phyloP scores from a whole-genome alignment of 2,888 invertebrate genomes.

The Oscheius sp. region DNA sequence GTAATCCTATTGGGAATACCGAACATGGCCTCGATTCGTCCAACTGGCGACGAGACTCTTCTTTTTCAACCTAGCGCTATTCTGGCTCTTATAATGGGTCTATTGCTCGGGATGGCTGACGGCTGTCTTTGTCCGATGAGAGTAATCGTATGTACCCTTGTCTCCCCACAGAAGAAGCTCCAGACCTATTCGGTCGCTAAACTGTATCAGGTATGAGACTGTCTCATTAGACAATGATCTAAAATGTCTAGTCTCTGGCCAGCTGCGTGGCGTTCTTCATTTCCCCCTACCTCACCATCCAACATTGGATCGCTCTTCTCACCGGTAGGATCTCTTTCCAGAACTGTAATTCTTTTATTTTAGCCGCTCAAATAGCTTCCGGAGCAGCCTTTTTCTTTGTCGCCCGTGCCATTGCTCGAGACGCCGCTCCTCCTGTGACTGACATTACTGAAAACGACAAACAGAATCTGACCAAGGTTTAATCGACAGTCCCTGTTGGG shows the following conservation, averaged over 20 bases:
- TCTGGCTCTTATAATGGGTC: constrained; percentile 23
- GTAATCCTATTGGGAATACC: constrained; percentile 29
- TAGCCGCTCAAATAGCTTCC: constrained; percentile 32
- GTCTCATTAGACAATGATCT: neutral
- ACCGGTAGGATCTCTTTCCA: neutral
- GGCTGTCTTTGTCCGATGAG: constrained; percentile 36
- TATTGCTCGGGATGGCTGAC: constrained; percentile 34
- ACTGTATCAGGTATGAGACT: constrained; percentile 25
- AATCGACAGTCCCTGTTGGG: too few relatives aligned
- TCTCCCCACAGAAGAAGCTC: constrained; percentile 31
- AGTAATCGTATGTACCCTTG: constrained; percentile 31
- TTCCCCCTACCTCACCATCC: constrained; percentile 35
- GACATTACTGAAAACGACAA: constrained; percentile 29
- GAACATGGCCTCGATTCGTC: constrained; percentile 26
- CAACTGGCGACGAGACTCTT: constrained; percentile 22
- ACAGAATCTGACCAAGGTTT: constrained; percentile 5
- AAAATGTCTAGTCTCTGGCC: constrained; percentile 31
- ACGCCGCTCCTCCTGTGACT: constrained; percentile 15
- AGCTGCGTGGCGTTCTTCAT: constrained; percentile 34
- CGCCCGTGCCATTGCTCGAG: constrained; percentile 14
- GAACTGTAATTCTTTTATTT: neutral
- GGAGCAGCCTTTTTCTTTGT: constrained; percentile 22
- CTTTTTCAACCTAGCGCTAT: constrained; percentile 25
- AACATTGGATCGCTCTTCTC: constrained; percentile 30
- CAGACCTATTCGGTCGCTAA: constrained; percentile 38